Conservation (phyloP, 2,797 vertebrate species). For the Rhodeus uyekii region DNA sequence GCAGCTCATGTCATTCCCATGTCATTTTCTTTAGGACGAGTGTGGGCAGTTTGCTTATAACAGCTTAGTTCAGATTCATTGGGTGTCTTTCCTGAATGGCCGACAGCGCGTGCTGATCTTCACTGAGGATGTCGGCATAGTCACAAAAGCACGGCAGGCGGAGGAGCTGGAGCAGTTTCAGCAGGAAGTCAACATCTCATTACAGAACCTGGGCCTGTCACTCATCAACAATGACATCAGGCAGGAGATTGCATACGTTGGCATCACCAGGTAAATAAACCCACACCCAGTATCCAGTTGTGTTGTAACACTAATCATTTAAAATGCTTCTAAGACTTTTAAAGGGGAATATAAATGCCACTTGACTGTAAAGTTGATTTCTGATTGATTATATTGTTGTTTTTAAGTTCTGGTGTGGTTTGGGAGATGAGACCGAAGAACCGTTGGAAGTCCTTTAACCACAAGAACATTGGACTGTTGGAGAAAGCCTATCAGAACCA, state of each 20-base stretch:
- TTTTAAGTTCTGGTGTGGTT: slow-evolving; percentile 89
- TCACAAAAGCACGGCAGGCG: slow-evolving; percentile 91
- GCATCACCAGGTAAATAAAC: slow-evolving; percentile 86
- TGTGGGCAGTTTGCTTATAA: slow-evolving; percentile 88
- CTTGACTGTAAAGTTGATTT: background rate
- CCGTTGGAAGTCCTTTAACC: slow-evolving; percentile 92
- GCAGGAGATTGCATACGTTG: slow-evolving; percentile 93
- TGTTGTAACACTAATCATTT: background rate
- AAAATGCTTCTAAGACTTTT: background rate
- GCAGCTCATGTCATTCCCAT: background rate
- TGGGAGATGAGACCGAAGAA: slow-evolving; percentile 93
- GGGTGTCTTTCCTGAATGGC: slow-evolving; percentile 95
- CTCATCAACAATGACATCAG: slow-evolving; percentile 87
- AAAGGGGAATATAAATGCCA: background rate
- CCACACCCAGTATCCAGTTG: background rate
- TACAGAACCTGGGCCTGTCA: slow-evolving; percentile 92
- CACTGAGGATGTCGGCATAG: slow-evolving; percentile 89
- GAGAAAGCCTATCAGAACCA: slow-evolving; percentile 87
- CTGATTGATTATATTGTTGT: background rate
- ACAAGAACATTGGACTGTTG: slow-evolving; percentile 89
- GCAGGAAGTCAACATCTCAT: slow-evolving; percentile 87
- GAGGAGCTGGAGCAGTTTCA: slow-evolving; percentile 93
- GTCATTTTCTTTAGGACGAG: slow-evolving; percentile 79
- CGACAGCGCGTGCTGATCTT: slow-evolving; percentile 93
- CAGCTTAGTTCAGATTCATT: slow-evolving; percentile 85